Evolutionary conservation across 2,113 vertebrate genomes (phyloP).

Genomic region (Eptesicus fuscus): DNA sequence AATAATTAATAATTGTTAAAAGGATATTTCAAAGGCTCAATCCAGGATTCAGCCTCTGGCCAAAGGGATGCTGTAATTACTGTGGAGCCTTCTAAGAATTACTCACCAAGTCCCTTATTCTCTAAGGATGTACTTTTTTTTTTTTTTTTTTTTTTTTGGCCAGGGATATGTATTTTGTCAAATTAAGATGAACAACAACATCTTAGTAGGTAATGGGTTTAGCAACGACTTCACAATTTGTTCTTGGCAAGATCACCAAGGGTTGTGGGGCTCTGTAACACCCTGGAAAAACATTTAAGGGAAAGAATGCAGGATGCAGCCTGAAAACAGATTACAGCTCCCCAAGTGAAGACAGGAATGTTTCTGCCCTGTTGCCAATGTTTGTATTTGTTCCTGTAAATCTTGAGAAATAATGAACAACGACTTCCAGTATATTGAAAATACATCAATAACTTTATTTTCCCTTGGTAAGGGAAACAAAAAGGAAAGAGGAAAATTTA

Average conservation of each 20-base stretch:
- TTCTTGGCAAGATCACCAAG: conserved; percentile 78
- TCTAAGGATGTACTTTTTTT: conserved; percentile 64
- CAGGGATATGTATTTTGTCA: conserved; percentile 69
- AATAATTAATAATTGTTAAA: neutral
- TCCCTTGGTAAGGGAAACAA: neutral
- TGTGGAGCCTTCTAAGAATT: conserved; percentile 67
- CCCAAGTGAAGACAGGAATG: conserved; percentile 34
- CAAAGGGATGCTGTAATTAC: conserved; percentile 32
- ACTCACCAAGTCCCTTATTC: conserved; percentile 59
- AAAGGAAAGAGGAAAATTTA: neutral
- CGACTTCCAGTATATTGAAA: neutral
- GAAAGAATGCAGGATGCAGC: conserved; percentile 71
- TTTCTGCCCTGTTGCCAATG: neutral
- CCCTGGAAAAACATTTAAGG: conserved; percentile 72
- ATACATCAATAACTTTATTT: neutral
- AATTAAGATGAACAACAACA: conserved; percentile 74
- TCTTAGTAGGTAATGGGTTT: conserved; percentile 74
- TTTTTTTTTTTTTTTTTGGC: conserved; percentile 56
- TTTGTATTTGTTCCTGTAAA: neutral
- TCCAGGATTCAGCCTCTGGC: neutral
- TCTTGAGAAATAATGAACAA: neutral
- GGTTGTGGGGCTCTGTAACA: conserved; percentile 56
- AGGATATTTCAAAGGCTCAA: conserved; percentile 8
- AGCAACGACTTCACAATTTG: conserved; percentile 80
- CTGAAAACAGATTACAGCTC: conserved; percentile 69